Evolutionary conservation across 2,797 vertebrate species (phyloP), one percentile per base, ranked within the genome.

Genomic region (Sparus aurata): DNA sequence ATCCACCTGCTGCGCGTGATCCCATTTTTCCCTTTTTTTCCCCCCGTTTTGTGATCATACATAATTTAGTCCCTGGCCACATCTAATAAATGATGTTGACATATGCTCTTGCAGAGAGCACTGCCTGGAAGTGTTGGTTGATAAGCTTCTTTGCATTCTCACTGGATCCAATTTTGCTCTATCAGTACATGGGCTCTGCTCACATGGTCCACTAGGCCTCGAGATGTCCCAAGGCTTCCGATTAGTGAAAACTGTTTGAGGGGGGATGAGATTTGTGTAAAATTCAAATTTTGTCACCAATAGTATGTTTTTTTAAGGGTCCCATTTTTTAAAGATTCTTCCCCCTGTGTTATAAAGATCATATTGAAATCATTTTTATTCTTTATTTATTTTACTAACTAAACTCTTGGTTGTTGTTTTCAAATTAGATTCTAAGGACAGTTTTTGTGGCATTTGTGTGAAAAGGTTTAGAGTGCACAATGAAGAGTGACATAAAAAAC

Each of bases 1-100:
- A 92, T 92, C 91, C 94, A 95, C 95, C 94, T 95, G 93, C 94
- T 94, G 93, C 78, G 93, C 87, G 88, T 90, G 91, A 94, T 93
- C 93, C 93, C 78, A 87, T 83, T 84, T 80, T 25, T 41, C 53
- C 47, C 34, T 80, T 89, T 85, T 85, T 84, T 77, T 73, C 41
- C 82, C 83, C 83, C 83, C 91, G 82, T 95, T 96, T 96, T 95
- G 94, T 95, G 94, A 95, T 96, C 94, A 95, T 95, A 94, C 93
- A 95, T 96, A 95, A 96, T 96, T 96, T 96, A 95, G 95, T 95
- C 94, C 95, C 92, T 81, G 94, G 93, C 95, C 95, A 96, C 95
- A 95, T 95, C 95, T 95, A 94, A 95, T 96, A 96, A 95, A 96
- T 95, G 94, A 95, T 96, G 95, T 95, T 96, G 95, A 96, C 95